These are phyloP conservation scores for Hydrophis major DNA, from an alignment of 2,797 vertebrate genomes.

Conservation along the genomic window DNA sequence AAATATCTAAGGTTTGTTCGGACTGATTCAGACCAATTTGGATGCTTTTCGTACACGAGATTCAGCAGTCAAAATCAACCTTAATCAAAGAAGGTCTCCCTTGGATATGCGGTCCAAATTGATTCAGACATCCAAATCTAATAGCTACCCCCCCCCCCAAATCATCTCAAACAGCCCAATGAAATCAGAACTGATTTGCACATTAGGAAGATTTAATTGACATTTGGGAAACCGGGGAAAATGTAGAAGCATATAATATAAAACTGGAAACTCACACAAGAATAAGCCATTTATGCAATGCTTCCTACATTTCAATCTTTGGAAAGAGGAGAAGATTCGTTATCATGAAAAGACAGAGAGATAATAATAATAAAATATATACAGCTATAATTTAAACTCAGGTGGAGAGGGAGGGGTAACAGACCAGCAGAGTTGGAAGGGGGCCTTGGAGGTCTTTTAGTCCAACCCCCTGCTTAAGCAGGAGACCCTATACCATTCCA, in stretches of 20 bases:
- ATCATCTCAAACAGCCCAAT: not conserved
- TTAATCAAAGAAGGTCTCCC: not conserved
- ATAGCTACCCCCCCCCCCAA: not conserved
- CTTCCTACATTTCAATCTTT: not conserved
- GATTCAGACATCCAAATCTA: not conserved
- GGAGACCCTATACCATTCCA: too few species aligned
- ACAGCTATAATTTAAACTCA: too few species aligned
- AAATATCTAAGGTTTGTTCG: not conserved
- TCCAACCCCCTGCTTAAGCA: too few species aligned
- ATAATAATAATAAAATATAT: not conserved
- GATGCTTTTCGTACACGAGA: not conserved
- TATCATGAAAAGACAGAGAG: not conserved
- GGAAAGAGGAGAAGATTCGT: not conserved
- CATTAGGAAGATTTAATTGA: not conserved
- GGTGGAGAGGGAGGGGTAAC: too few species aligned
- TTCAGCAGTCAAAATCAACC: not conserved
- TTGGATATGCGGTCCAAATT: not conserved
- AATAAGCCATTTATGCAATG: not conserved
- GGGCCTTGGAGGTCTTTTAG: too few species aligned
- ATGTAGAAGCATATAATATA: not conserved
- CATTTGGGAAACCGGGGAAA: not conserved
- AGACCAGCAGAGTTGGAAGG: too few species aligned
- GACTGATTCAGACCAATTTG: not conserved
- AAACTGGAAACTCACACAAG: not conserved
- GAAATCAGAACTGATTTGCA: not conserved